phyloP scores from a whole-genome alignment of 2,797 vertebrate species.

The Podargus strigoides region DNA sequence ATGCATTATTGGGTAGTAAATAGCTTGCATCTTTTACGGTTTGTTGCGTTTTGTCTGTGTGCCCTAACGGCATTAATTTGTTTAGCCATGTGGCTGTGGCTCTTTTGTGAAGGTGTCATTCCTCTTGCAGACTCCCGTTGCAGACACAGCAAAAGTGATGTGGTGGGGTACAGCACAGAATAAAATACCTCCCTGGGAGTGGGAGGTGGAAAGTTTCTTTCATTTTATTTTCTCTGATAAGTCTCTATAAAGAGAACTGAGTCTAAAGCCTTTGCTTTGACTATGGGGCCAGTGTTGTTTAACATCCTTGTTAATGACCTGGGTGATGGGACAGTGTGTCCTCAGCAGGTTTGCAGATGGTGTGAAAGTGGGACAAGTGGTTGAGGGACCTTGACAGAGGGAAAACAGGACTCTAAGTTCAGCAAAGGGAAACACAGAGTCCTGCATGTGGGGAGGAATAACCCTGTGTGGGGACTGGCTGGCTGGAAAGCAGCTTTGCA shows the following conservation, averaged over 20 bases:
- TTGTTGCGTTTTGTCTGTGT: neutral
- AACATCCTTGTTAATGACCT: neutral
- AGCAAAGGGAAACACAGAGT: neutral
- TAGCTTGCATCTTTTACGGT: neutral
- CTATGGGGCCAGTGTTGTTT: neutral
- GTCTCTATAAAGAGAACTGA: neutral
- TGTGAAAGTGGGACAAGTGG: neutral
- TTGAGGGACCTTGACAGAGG: neutral
- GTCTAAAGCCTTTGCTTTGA: neutral
- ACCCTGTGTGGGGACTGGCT: neutral
- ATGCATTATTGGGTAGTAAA: neutral
- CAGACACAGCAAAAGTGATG: neutral
- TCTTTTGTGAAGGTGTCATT: slow-evolving; percentile 44
- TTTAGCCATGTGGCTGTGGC: neutral
- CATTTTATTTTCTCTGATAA: neutral
- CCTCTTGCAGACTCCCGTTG: neutral
- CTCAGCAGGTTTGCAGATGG: neutral
- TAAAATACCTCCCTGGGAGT: neutral
- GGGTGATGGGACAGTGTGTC: neutral
- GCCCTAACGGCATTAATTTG: neutral
- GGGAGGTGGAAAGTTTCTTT: neutral
- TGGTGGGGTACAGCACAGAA: neutral
- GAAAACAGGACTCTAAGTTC: neutral
- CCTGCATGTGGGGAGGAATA: neutral
- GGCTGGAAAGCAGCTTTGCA: neutral